Evolutionary conservation across 2,797 vertebrate genomes (phyloP), one percentile per base, ranked within the genome.

Genomic region (Crax fasciolata): DNA sequence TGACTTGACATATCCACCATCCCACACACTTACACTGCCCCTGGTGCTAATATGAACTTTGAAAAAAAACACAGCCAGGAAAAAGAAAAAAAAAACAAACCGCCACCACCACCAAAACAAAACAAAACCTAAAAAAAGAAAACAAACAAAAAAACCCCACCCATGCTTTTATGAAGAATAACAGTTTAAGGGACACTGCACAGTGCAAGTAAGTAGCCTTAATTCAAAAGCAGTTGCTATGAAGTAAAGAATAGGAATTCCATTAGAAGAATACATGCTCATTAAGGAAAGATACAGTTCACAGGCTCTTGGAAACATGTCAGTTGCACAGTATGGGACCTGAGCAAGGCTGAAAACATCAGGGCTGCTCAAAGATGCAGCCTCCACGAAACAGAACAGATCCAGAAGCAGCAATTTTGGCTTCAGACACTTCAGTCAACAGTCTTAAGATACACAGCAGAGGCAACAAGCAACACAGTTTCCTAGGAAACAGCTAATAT

Each of bases 11-110:
- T 46, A 90, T 76, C 84, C 48, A 55, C 84, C 93, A 91, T 79
- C 49, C 91, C 63, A 75, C 73, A 94, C 70, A 43, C 74, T 88
- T 41, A 82, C 52, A 75, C 25, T 78, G 85, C 25, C 9, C 20
- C 46, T 57, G 66, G 30, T 75, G 55, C 49, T 71, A 63, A 38
- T 35, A 70, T 3, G 19, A 27, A 66, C 27, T 83, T 51, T 28
- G 55, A 85, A 95, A 93, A 89, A n/a, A n/a, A 62, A 30, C 49
- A 20, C 5, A 78, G 73, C 30, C 70, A 93, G 44, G 76, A 88
- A 5, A 78, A 35, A 11, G 7, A n/a, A 55, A n/a, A n/a, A n/a
- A 5, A 12, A 30, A 11, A 11, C 4, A n/a, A 55, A n/a, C 15
- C 15, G 20, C 28, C 54, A 55, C 19, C 30, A 55, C 8, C 52